Percentiles rank a stretch among this genome's conserved stretches.
Evolutionary conservation across 2,888 invertebrate species (phyloP).

Genomic region (Drosophila atroscutellata): DNA sequence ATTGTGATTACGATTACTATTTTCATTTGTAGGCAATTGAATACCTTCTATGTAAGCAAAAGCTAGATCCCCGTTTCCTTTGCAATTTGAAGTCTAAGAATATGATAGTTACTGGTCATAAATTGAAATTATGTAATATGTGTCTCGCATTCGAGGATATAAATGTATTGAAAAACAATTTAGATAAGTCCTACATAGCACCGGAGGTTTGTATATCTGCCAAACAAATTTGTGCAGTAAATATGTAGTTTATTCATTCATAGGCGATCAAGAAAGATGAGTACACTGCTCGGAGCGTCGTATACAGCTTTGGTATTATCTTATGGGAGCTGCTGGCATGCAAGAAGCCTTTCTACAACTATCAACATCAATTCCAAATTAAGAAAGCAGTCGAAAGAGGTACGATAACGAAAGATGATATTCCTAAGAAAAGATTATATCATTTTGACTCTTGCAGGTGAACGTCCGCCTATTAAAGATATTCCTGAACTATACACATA

Average conservation of each 20-base stretch:
- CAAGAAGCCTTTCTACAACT: slow-evolving; percentile 5
- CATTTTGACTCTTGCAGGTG: neutral
- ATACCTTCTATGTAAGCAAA: neutral
- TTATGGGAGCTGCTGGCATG: slow-evolving; percentile 3
- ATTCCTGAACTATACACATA: neutral
- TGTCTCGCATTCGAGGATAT: neutral
- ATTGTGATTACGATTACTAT: neutral
- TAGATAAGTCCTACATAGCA: slow-evolving; percentile 7
- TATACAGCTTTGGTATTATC: slow-evolving; percentile 1
- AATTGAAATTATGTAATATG: slow-evolving; percentile 2
- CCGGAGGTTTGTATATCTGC: slow-evolving; percentile 16
- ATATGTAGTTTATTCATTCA: too few species aligned
- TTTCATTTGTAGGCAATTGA: neutral
- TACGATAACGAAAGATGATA: neutral
- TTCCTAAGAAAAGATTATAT: too few species aligned
- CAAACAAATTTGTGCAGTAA: neutral
- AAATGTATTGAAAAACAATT: neutral
- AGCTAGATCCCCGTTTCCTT: neutral
- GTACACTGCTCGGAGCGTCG: neutral
- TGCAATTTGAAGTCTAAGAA: slow-evolving; percentile 8
- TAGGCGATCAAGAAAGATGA: neutral
- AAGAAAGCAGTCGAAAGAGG: neutral
- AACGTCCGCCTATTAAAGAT: neutral
- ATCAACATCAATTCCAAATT: neutral
- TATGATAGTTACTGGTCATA: neutral